Evolutionary conservation across 2,888 invertebrate species (phyloP), one percentile per base, ranked within the genome.

Genomic region (Argyra leucocephala): DNA sequence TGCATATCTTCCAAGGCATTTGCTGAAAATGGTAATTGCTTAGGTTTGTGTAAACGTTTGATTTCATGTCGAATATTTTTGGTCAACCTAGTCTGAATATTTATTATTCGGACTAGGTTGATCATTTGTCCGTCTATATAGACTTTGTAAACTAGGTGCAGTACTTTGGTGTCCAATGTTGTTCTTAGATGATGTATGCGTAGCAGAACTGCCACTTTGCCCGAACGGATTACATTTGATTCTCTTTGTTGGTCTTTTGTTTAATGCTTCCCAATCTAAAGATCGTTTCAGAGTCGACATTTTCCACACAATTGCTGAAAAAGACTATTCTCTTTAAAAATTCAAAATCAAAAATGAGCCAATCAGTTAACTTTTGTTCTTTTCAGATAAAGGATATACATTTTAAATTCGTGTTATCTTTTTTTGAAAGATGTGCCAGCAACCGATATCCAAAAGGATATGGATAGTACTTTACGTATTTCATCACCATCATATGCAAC

Each of bases 191-290:
- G 68, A 73, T 18, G 77, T 74, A 22, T 76, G 75, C 9, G 77
- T 74, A 57, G 69, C 67, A 22, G 70, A 71, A 24, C 67, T 59
- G 64, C 76, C 74, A 22, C 82, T 82, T 71, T 86, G 85, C 74
- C 91, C 90, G 83, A 93, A 90, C 67, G 93, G 93, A 75, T 89
- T 88, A 82, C 94, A 96, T 83, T 96, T 87, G 81, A 95, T 86
- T 77, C 95, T 85, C 82, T 95, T 96, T 36, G 89, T 88, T 67
- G 94, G 92, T 75, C 91, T 83, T 76, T 90, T 90, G 78, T 90
- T 89, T 81, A 94, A 87, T 71, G 94, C 90, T 82, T 96, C 96
- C 88, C 96, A 96, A 81, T 96, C 96, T 77, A 94, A 85, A 79
- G 90, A 89, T 81, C 96, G 87, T 85, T 96, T 96, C 72, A 96